These are phyloP conservation scores for Mythimna vitellina DNA, from an alignment of 2,888 invertebrate genomes.

Conservation along the genomic window DNA sequence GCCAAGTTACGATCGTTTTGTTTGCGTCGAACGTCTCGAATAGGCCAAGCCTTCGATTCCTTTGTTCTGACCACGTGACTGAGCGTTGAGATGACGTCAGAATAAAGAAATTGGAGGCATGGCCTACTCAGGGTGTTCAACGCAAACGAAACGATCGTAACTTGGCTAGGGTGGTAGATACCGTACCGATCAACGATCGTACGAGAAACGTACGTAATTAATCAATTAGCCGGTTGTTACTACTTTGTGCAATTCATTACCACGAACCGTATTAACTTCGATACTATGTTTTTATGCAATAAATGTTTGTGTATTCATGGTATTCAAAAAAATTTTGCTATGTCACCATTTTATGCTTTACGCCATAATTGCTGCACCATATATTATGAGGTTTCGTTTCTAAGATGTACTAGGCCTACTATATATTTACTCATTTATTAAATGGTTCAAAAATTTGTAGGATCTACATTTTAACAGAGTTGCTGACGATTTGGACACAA, in stretches of 20 bases:
- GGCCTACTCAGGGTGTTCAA: too few species aligned
- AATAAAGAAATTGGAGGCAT: too few species aligned
- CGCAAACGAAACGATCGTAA: too few species aligned
- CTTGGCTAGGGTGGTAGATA: too few species aligned
- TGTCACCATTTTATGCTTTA: conserved; percentile 12
- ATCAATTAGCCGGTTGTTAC: conserved; percentile 33
- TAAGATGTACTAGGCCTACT: background rate
- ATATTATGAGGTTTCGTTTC: background rate
- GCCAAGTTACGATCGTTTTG: too few species aligned
- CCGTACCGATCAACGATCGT: background rate
- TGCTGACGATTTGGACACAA: too few species aligned
- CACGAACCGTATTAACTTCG: conserved; percentile 24
- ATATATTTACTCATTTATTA: background rate
- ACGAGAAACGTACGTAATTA: conserved; percentile 36
- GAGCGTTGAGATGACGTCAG: too few species aligned
- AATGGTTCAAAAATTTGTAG: background rate
- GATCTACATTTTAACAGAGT: too few species aligned
- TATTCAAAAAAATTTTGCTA: background rate
- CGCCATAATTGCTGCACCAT: background rate
- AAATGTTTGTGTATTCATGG: conserved; percentile 6
- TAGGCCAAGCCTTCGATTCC: too few species aligned
- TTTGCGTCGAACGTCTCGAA: too few species aligned
- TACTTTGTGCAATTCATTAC: conserved; percentile 48
- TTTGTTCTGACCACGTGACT: too few species aligned
- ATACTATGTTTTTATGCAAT: background rate